These are phyloP conservation scores for Papilio polyxenes DNA, from an alignment of 1,140 invertebrate genomes.

Conservation along the genomic window DNA sequence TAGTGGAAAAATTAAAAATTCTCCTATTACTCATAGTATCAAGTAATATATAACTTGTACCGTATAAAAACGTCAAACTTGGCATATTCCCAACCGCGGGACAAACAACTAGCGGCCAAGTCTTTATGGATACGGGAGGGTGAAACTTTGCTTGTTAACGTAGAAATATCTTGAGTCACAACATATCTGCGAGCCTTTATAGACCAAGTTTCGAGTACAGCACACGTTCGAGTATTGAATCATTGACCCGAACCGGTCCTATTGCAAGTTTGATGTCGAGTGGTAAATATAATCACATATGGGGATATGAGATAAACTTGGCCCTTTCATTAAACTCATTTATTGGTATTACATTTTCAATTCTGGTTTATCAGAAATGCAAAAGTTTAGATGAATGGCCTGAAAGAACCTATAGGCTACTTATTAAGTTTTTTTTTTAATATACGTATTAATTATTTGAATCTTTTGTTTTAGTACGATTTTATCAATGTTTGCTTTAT, in stretches of 20 bases:
- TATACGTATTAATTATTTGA: no score
- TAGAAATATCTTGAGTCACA: conserved; percentile 38
- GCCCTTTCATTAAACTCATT: background rate
- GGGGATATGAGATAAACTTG: background rate
- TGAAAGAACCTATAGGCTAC: no score
- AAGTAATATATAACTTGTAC: background rate
- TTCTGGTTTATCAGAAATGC: background rate
- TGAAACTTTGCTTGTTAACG: conserved; percentile 38
- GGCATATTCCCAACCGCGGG: conserved; percentile 33
- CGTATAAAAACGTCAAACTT: conserved; percentile 26
- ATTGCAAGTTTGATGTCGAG: conserved; percentile 16
- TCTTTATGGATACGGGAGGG: conserved; percentile 33
- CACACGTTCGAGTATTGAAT: conserved; percentile 38
- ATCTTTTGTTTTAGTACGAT: no score
- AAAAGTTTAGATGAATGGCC: no score
- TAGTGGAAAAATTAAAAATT: background rate
- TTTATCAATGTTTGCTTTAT: no score
- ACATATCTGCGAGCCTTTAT: conserved; percentile 38
- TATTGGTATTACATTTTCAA: background rate
- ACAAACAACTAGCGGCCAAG: conserved; percentile 32
- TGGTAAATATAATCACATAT: conserved; percentile 33
- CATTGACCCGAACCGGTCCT: conserved; percentile 30
- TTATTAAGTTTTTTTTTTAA: no score
- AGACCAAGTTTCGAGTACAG: conserved; percentile 37
- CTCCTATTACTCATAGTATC: background rate